A percentile compares a stretch with the other conserved stretches of the same genome.
These are phyloP conservation scores for Narcine bancroftii DNA, from an alignment of 2,113 vertebrate genomes.

Conservation along the genomic window DNA sequence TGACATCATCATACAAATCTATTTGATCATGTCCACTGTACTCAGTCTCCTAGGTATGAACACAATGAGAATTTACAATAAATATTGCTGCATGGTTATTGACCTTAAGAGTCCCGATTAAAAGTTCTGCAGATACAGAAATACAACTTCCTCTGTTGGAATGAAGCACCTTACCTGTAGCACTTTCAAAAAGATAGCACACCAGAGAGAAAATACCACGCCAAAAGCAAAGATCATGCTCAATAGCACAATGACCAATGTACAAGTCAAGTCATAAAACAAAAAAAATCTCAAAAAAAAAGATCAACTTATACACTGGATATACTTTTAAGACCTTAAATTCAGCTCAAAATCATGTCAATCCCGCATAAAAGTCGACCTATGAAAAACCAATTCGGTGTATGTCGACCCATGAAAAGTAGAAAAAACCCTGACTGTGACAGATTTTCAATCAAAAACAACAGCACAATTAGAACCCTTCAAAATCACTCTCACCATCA, in stretches of 20 bases:
- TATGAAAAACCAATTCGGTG: no score
- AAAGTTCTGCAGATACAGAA: background rate
- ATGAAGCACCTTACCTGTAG: background rate
- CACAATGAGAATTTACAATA: background rate
- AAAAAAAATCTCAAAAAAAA: no score
- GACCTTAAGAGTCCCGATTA: background rate
- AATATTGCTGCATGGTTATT: background rate
- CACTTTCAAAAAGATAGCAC: background rate
- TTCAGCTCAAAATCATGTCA: no score
- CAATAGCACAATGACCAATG: background rate
- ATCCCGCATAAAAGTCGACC: no score
- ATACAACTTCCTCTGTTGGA: background rate
- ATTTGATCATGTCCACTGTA: constrained; percentile 95
- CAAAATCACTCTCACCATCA: no score
- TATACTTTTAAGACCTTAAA: no score
- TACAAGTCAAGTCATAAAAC: no score
- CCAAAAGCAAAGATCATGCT: background rate
- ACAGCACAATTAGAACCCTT: no score
- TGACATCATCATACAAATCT: constrained; percentile 95
- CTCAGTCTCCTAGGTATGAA: constrained; percentile 76
- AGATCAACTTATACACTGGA: no score
- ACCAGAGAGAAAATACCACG: background rate
- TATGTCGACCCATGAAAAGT: no score
- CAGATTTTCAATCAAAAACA: no score
- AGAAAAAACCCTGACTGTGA: no score